A percentile compares a stretch with the other conserved stretches of the same genome.
Conservation (phyloP, 2,113 vertebrate genomes). For the Neodon shergylaensis region DNA sequence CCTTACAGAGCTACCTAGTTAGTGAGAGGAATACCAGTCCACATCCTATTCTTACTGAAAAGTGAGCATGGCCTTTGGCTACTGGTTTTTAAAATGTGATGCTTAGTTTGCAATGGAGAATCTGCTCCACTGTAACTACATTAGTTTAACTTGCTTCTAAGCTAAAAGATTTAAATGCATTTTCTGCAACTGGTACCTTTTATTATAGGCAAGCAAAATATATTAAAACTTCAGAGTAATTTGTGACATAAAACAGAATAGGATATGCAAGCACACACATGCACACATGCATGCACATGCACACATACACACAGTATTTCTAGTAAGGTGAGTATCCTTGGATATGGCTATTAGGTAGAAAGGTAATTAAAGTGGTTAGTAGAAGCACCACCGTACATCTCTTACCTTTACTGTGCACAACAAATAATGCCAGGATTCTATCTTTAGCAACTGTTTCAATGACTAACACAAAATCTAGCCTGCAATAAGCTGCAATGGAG, state of each 20-base stretch:
- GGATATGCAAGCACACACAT: neutral
- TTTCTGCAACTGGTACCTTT: slow-evolving; percentile 22
- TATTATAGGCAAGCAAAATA: neutral
- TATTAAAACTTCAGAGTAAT: neutral
- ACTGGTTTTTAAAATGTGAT: slow-evolving; percentile 62
- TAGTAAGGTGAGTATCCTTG: neutral
- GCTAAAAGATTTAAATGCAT: neutral
- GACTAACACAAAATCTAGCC: neutral
- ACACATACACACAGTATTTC: neutral
- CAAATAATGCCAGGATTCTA: neutral
- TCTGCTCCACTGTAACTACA: neutral
- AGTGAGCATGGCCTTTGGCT: slow-evolving; percentile 22
- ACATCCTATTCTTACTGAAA: neutral
- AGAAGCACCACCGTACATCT: neutral
- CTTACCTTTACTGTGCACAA: neutral
- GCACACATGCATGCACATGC: too few relatives aligned
- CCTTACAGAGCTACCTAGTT: slow-evolving; percentile 23
- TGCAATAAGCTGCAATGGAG: neutral
- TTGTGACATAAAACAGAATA: neutral
- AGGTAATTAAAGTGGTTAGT: slow-evolving; percentile 9
- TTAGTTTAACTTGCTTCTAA: slow-evolving; percentile 40
- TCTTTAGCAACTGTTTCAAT: neutral
- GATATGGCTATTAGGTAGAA: neutral
- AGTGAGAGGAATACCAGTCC: slow-evolving; percentile 45
- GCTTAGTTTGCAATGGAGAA: neutral